phyloP scores from a whole-genome alignment of 2,113 vertebrate species.

The Pelvicachromis taeniatus region DNA sequence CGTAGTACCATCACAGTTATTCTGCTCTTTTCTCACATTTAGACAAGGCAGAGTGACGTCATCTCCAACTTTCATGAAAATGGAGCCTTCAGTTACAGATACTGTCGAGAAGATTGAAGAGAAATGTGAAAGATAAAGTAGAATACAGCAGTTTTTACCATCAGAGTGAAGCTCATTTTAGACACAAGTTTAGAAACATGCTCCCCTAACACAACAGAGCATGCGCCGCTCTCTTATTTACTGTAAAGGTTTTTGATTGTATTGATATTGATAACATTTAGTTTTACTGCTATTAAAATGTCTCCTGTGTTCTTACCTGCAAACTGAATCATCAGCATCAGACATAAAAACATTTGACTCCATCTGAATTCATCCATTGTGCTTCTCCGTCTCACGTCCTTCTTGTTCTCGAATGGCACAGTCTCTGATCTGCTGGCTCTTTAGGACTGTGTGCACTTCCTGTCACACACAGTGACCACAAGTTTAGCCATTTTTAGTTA shows the following conservation, averaged over 20 bases:
- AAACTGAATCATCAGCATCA: neutral
- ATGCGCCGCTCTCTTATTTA: neutral
- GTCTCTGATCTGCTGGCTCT: rapidly evolving
- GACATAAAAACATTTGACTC: neutral
- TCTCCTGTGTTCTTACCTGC: neutral
- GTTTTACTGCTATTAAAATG: rapidly evolving
- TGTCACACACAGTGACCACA: neutral
- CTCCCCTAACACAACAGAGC: neutral
- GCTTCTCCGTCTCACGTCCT: neutral
- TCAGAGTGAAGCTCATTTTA: too few relatives aligned
- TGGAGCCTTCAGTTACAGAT: rapidly evolving
- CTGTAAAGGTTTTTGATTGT: neutral
- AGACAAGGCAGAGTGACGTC: rapidly evolving
- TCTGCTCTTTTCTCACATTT: neutral
- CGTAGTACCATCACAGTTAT: rapidly evolving
- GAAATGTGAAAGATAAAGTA: neutral
- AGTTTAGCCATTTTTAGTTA: too few relatives aligned
- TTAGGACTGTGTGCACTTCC: neutral
- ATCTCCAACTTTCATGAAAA: neutral
- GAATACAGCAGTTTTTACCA: neutral
- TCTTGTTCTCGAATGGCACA: neutral
- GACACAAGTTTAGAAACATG: too few relatives aligned
- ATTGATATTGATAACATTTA: neutral
- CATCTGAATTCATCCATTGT: neutral
- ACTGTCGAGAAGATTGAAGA: rapidly evolving